Conservation (phyloP, 2,797 vertebrate species). For the Crocidura indochinensis region DNA sequence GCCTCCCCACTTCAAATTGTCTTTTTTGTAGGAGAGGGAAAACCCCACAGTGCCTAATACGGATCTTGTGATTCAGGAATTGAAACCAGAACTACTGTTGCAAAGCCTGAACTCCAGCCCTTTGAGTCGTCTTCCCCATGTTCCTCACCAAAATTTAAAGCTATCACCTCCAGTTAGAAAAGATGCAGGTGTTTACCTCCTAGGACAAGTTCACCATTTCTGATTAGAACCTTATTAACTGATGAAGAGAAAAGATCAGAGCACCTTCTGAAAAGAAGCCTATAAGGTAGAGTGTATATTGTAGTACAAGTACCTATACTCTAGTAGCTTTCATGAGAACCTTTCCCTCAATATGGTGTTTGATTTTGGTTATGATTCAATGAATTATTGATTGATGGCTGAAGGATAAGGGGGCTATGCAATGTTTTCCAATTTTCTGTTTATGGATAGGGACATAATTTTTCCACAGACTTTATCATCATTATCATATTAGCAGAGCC, state of each 20-base stretch:
- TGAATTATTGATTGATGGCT: background rate
- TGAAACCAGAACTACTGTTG: no score
- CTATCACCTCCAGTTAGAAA: background rate
- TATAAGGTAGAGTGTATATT: no score
- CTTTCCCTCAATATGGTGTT: background rate
- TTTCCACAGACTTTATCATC: constrained; percentile 7
- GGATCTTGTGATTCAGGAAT: no score
- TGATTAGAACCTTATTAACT: background rate
- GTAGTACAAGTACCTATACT: background rate
- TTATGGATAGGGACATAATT: background rate
- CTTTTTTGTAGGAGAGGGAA: background rate
- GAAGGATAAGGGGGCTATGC: background rate
- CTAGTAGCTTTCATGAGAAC: background rate
- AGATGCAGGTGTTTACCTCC: background rate
- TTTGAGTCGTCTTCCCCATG: background rate
- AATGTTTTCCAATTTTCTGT: background rate
- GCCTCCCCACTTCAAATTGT: background rate
- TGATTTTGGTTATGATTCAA: background rate
- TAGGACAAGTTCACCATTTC: background rate
- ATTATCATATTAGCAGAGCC: background rate
- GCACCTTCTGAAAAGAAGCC: background rate
- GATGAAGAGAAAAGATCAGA: background rate
- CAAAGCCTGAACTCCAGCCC: no score
- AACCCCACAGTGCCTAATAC: background rate
- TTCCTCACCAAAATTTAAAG: background rate